Conservation (phyloP, 1,140 invertebrate species). For the Drepana arcuata region DNA sequence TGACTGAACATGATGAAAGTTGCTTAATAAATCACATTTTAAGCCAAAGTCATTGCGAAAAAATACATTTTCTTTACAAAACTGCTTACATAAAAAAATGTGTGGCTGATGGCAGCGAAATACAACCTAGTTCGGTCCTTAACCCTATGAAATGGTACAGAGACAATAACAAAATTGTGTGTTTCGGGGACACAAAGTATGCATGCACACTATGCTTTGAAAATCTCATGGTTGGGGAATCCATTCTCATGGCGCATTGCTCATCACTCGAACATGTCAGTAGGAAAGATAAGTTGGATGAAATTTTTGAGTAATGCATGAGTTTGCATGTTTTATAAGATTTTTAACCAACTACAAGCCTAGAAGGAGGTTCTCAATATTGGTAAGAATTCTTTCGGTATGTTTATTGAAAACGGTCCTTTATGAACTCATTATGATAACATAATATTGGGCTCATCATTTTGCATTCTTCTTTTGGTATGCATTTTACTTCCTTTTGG, state of each 20-base stretch:
- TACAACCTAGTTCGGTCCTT: slow-evolving; percentile 54
- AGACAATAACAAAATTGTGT: slow-evolving; percentile 64
- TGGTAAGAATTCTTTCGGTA: too few species aligned
- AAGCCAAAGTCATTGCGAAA: slow-evolving; percentile 49
- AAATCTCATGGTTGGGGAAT: slow-evolving; percentile 53
- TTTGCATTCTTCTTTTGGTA: too few species aligned
- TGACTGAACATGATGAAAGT: slow-evolving; percentile 37
- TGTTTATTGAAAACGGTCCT: too few species aligned
- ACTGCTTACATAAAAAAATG: slow-evolving; percentile 62
- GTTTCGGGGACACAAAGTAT: slow-evolving; percentile 59
- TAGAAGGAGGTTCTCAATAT: too few species aligned
- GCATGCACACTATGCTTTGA: slow-evolving; percentile 59
- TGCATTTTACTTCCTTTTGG: too few species aligned
- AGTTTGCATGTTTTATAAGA: too few species aligned
- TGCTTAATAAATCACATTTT: slow-evolving; percentile 46
- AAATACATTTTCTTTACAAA: slow-evolving; percentile 61
- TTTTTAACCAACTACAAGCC: too few species aligned
- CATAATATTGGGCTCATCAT: too few species aligned
- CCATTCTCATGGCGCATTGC: slow-evolving; percentile 52
- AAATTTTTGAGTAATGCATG: slow-evolving; percentile 22
- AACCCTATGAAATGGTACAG: slow-evolving; percentile 61
- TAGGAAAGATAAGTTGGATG: slow-evolving; percentile 30
- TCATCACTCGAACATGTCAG: slow-evolving; percentile 32
- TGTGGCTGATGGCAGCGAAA: slow-evolving; percentile 42
- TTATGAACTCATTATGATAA: too few species aligned